phyloP scores from a whole-genome alignment of 1,140 invertebrate species.

The Aphelinus atriplicis region DNA sequence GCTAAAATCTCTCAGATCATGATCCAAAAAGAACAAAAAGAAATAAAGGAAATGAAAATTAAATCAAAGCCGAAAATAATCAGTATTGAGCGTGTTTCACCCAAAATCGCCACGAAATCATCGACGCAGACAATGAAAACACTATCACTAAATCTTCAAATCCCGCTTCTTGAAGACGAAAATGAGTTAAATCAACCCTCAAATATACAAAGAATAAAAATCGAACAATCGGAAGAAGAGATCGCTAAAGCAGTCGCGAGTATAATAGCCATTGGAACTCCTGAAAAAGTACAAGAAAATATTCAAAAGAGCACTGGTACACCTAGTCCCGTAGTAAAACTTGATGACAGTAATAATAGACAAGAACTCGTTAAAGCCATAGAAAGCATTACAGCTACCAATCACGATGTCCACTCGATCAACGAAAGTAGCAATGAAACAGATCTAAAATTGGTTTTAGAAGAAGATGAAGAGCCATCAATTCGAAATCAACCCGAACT shows the following conservation, averaged over 20 bases:
- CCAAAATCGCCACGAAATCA: neutral
- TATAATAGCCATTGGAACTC: neutral
- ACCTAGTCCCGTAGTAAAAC: neutral
- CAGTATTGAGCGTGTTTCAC: neutral
- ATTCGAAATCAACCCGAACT: neutral
- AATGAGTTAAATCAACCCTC: neutral
- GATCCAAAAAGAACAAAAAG: slow-evolving; percentile 14
- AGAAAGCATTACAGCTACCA: slow-evolving; percentile 13
- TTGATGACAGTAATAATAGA: neutral
- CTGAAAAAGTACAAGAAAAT: neutral
- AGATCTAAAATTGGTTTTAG: slow-evolving; percentile 1
- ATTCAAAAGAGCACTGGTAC: neutral
- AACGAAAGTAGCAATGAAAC: neutral
- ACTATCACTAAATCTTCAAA: neutral
- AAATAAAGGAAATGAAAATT: neutral
- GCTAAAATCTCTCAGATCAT: slow-evolving; percentile 24
- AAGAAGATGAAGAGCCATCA: neutral
- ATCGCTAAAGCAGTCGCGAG: slow-evolving; percentile 15
- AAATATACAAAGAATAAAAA: neutral
- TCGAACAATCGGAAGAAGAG: slow-evolving; percentile 15
- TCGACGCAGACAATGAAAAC: neutral
- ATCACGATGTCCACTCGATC: neutral
- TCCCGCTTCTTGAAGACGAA: neutral
- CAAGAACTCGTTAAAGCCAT: slow-evolving; percentile 29
- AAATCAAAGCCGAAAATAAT: slow-evolving; percentile 6